Percentiles rank a stretch among this genome's conserved stretches.
Evolutionary conservation across 2,113 vertebrate species (phyloP).

Genomic region (Galeopterus variegatus): DNA sequence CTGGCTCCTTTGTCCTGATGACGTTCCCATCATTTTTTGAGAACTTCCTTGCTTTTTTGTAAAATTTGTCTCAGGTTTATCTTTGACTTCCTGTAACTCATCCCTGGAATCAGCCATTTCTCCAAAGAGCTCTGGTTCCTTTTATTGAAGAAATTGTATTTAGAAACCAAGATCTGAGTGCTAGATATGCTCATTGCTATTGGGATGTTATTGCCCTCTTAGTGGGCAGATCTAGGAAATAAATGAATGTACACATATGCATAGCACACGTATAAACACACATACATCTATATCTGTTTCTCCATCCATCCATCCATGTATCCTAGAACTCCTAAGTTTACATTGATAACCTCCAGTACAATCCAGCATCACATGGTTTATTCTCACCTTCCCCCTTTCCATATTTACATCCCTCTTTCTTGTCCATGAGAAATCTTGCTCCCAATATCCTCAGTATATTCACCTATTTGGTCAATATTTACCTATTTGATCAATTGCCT

Average conservation of each 20-base stretch:
- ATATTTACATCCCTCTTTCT: neutral
- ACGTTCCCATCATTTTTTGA: neutral
- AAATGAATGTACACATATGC: neutral
- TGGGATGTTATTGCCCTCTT: neutral
- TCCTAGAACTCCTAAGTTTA: neutral
- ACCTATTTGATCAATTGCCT: neutral
- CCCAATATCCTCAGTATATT: neutral
- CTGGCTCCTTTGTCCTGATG: neutral
- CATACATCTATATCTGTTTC: neutral
- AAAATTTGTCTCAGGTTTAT: neutral
- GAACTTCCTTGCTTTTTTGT: neutral
- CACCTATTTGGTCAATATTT: neutral
- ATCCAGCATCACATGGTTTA: neutral
- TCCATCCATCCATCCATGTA: neutral
- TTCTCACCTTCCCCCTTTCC: neutral
- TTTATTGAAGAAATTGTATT: neutral
- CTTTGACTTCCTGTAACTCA: neutral
- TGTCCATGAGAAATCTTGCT: conserved; percentile 17
- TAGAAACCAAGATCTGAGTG: conserved; percentile 10
- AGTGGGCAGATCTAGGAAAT: neutral
- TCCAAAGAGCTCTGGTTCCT: neutral
- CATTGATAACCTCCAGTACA: neutral
- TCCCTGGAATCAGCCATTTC: neutral
- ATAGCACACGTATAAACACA: neutral
- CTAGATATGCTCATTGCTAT: neutral